A percentile compares a stretch with the other conserved stretches of the same genome.
Conservation (phyloP, 1,140 invertebrate species). For the Drosophila ananassae region DNA sequence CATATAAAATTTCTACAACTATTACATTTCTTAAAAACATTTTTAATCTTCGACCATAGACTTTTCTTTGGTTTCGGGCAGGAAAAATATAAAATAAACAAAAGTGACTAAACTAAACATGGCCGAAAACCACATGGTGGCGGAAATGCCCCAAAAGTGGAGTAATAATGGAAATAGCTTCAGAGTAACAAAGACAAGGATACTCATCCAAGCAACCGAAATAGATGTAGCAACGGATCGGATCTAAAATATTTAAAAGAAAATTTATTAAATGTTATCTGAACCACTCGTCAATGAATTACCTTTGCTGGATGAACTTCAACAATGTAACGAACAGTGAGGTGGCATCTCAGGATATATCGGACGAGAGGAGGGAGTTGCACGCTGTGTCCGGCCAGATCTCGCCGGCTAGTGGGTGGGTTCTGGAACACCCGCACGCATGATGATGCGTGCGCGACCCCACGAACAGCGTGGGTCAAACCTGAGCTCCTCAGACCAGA, state of each 20-base stretch:
- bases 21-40: not conserved
- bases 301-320: constrained; percentile 76
- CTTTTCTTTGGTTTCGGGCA: constrained; percentile 90
- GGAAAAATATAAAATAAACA: constrained; percentile 56
- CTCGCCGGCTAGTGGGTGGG: too few relatives aligned
- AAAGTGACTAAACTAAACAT: constrained; percentile 44
- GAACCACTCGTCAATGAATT: not conserved
- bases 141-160: constrained; percentile 43
- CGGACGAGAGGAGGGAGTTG: too few relatives aligned
- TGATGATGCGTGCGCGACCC: too few relatives aligned
- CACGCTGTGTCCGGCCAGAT: too few relatives aligned
- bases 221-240: constrained; percentile 54
- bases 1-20: too few relatives aligned
- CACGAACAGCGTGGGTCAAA: too few relatives aligned
- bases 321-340: too few relatives aligned
- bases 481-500: too few relatives aligned
- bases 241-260: constrained; percentile 34
- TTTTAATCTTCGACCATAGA: constrained; percentile 47
- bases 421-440: too few relatives aligned
- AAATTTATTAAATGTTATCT: not conserved
- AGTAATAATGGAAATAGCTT: constrained; percentile 58
- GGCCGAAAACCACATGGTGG: constrained; percentile 60
- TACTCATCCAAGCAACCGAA: constrained; percentile 49
- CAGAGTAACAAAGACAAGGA: constrained; percentile 42
- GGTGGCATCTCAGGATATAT: too few relatives aligned